Percentiles rank a stretch among this genome's conserved stretches.
These are phyloP conservation scores for Crematogaster levior DNA, from an alignment of 2,888 invertebrate species.

Conservation along the genomic window DNA sequence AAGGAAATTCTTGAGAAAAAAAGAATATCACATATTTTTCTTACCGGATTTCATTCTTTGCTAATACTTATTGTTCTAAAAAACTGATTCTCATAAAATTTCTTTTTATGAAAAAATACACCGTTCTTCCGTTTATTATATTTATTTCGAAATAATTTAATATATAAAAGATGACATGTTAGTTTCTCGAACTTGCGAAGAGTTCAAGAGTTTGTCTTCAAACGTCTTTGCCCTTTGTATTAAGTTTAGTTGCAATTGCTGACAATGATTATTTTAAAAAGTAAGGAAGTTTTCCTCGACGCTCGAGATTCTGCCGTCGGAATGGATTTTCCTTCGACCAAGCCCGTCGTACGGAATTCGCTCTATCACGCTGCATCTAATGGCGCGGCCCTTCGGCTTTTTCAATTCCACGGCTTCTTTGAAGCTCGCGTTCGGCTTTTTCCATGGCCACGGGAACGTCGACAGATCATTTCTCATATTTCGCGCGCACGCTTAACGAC, in stretches of 20 bases:
- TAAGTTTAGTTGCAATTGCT: background rate
- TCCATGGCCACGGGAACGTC: slow-evolving; percentile 73
- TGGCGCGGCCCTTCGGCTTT: slow-evolving; percentile 62
- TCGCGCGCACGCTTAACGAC: slow-evolving; percentile 80
- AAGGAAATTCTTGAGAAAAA: background rate
- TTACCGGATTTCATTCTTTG: background rate
- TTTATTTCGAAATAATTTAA: background rate
- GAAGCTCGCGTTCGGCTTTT: slow-evolving; percentile 74
- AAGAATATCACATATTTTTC: background rate
- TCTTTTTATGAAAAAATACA: background rate
- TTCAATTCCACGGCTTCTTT: slow-evolving; percentile 76
- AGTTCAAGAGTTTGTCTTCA: background rate
- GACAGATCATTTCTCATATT: slow-evolving; percentile 87
- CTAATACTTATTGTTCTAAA: background rate
- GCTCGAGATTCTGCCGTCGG: slow-evolving; percentile 23
- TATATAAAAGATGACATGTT: background rate
- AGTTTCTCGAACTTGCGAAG: background rate
- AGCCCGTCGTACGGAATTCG: slow-evolving; percentile 61
- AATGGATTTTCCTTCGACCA: slow-evolving; percentile 38
- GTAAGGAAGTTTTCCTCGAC: slow-evolving; percentile 31
- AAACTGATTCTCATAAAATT: background rate
- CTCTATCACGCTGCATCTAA: slow-evolving; percentile 71
- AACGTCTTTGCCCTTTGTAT: too few relatives aligned
- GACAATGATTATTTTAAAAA: background rate
- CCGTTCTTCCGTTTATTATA: background rate